Percentiles rank a stretch among this genome's conserved stretches.
Evolutionary conservation across 2,797 vertebrate species (phyloP).

Genomic region (Anomalospiza imberbis): DNA sequence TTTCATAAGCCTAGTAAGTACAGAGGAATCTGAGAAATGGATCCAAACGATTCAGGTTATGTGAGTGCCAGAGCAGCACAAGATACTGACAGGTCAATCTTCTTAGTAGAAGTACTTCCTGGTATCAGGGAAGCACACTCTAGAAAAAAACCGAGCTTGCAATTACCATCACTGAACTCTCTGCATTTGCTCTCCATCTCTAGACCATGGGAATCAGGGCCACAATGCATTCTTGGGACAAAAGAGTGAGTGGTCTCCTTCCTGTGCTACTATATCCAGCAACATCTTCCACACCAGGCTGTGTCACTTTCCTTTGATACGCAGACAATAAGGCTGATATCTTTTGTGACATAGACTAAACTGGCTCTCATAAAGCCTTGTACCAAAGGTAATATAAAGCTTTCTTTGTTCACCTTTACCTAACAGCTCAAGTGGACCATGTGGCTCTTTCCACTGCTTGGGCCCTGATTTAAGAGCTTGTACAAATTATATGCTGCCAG

Average conservation of each 20-base stretch:
- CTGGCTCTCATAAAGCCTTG: background rate
- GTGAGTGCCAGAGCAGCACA: background rate
- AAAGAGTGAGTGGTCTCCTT: background rate
- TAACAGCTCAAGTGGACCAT: background rate
- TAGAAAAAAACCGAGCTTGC: background rate
- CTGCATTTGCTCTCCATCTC: background rate
- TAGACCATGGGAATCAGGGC: background rate
- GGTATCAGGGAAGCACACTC: background rate
- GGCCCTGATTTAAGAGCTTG: background rate
- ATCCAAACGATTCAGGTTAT: background rate
- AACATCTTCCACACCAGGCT: background rate
- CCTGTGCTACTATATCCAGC: background rate
- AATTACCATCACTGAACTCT: background rate
- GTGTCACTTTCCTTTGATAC: background rate
- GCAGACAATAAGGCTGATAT: background rate
- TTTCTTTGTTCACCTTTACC: background rate
- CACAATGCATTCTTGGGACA: background rate
- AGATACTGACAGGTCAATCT: background rate
- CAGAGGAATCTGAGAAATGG: background rate
- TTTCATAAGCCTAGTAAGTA: background rate
- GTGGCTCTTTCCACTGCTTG: background rate
- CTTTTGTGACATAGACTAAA: background rate
- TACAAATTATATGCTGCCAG: background rate
- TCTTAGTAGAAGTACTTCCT: background rate
- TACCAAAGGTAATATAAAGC: background rate